A percentile compares a stretch with the other conserved stretches of the same genome.
phyloP scores from a whole-genome alignment of 2,797 vertebrate genomes.

The Pangasius krempfi region DNA sequence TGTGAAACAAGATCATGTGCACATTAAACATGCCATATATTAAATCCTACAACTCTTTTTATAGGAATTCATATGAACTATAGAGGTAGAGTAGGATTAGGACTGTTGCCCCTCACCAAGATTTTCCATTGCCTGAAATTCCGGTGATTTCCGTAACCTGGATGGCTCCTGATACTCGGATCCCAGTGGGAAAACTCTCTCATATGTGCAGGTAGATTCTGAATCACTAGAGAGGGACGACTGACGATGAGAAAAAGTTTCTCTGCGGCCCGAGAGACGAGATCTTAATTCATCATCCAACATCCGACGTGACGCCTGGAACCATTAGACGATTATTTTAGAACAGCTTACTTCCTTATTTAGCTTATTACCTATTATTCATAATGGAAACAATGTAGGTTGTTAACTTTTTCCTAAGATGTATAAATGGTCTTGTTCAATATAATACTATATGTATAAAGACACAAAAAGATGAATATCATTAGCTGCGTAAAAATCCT shows the following conservation, averaged over 20 bases:
- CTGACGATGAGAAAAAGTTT: slow-evolving; percentile 84
- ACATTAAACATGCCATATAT: neutral
- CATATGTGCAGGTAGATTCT: slow-evolving; percentile 89
- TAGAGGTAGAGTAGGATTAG: neutral
- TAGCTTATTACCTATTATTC: neutral
- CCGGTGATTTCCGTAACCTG: slow-evolving; percentile 86
- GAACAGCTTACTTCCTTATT: neutral
- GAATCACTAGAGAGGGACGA: slow-evolving; percentile 88
- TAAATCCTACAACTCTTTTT: neutral
- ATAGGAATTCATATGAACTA: neutral
- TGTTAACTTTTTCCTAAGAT: neutral
- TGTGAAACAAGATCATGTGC: slow-evolving; percentile 47
- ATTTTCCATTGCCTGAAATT: slow-evolving; percentile 84
- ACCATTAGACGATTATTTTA: neutral
- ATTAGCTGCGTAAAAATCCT: neutral
- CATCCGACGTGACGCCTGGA: slow-evolving; percentile 88
- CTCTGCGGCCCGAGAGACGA: slow-evolving; percentile 88
- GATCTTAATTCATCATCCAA: slow-evolving; percentile 93
- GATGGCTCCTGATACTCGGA: slow-evolving; percentile 96
- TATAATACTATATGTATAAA: neutral
- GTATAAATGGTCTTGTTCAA: neutral
- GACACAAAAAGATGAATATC: neutral
- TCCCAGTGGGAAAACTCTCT: slow-evolving; percentile 92
- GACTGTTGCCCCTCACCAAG: slow-evolving; percentile 71
- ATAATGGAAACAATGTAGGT: neutral